Evolutionary conservation across 2,113 vertebrate genomes (phyloP), one percentile per base, ranked within the genome.

Genomic region (Elephantulus edwardii): DNA sequence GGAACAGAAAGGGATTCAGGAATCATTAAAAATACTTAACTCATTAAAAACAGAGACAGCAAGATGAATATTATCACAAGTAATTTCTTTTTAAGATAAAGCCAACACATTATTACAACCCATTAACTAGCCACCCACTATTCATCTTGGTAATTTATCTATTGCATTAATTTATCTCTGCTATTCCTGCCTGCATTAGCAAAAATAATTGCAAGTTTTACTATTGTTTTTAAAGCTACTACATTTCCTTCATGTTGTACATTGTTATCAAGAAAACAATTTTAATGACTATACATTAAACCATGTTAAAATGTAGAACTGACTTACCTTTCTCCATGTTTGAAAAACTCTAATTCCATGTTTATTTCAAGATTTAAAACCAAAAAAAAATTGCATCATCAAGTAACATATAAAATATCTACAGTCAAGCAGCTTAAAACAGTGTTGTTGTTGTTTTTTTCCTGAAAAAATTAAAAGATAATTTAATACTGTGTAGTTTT

Each of bases 291-390:
- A 2, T n/a, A 78, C 38, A 82, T 40, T 38, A 60, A 83, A 22
- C 83, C 11, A 44, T 56, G 20, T 77, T 81, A 12, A 44, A 90
- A 81, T 30, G 9, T 30, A 24, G 42, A 6, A 66, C 8, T 91
- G 83, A 62, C 17, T 48, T 85, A 78, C 62, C 56, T 86, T 81
- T 58, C 7, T n/a, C 19, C 71, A 50, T 76, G 30, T 24, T 86
- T 83, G 19, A 82, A 82, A 89, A 91, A 33, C 13, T 54, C 44
- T n/a, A 71, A 78, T 13, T 86, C 30, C 22, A 9, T 82, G 38
- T 54, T 13, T 79, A 62, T 87, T 70, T 75, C 26, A 94, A 70
- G n/a, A 38, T 79, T 80, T 76, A 33, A 84, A 90, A 80, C 56
- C 50, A 79, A 5, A 3, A 70, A 6, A 50, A 26, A 24, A 26